Conservation (phyloP, 2,113 vertebrate species). For the Plecotus auritus region DNA sequence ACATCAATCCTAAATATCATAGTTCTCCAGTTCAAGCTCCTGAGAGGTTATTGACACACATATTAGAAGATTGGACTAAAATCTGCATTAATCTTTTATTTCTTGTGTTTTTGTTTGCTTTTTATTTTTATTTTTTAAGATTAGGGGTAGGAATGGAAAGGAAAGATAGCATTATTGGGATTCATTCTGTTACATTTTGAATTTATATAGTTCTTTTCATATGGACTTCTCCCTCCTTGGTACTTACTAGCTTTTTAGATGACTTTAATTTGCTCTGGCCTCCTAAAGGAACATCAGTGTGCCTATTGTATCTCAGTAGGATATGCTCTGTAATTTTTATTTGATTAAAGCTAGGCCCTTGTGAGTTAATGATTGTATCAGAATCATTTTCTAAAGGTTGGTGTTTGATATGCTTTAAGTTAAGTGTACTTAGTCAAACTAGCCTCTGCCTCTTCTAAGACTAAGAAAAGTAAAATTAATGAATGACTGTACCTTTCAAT, state of each 20-base stretch:
- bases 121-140: not conserved
- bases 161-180: not conserved
- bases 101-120: not conserved
- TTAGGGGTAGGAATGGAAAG: not conserved
- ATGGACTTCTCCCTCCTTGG: not conserved
- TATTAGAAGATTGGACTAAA: not conserved
- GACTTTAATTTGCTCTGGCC: not conserved
- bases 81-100: not conserved
- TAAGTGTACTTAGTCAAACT: not conserved
- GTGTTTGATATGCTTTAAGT: not conserved
- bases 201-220: not conserved
- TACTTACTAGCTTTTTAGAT: not conserved
- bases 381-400: not conserved
- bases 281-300: not conserved
- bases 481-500: not conserved
- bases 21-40: not conserved
- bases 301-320: not conserved
- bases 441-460: not conserved
- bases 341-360: not conserved
- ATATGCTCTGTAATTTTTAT: not conserved
- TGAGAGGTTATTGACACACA: not conserved
- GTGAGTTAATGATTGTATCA: not conserved
- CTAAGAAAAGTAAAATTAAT: not conserved
- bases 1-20: not conserved
- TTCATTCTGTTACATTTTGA: constrained; percentile 1